phyloP scores from a whole-genome alignment of 1,140 invertebrate genomes.

The Drosophila santomea region DNA sequence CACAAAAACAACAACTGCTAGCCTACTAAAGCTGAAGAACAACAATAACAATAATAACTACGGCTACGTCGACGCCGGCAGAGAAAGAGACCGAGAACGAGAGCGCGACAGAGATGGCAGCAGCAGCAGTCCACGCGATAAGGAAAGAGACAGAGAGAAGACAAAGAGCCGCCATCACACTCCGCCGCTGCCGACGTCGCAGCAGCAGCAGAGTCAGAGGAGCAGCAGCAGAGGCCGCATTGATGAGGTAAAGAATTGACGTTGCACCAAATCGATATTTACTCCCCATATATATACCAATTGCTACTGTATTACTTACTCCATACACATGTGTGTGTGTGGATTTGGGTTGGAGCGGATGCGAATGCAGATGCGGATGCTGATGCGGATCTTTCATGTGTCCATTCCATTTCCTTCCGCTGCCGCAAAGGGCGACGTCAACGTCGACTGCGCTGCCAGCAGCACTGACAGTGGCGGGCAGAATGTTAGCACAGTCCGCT shows the following conservation, averaged over 20 bases:
- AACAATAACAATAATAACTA: slow-evolving; percentile 37
- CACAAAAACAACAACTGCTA: slow-evolving; percentile 18
- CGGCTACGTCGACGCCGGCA: slow-evolving; percentile 35
- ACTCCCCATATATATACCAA: not conserved
- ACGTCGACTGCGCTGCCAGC: not conserved
- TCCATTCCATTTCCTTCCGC: slow-evolving; percentile 1
- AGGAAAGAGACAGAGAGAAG: not conserved
- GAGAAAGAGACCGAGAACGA: slow-evolving; percentile 6
- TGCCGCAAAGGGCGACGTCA: too few species aligned
- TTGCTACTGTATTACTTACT: slow-evolving; percentile 12
- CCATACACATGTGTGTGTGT: slow-evolving; percentile 10
- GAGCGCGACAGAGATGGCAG: not conserved
- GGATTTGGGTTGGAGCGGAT: slow-evolving; percentile 12
- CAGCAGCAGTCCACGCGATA: slow-evolving; percentile 12
- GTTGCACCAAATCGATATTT: slow-evolving; percentile 26
- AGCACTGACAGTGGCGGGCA: slow-evolving; percentile 22
- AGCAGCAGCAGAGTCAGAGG: slow-evolving; percentile 36
- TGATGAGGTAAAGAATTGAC: slow-evolving; percentile 69
- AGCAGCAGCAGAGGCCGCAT: slow-evolving; percentile 17
- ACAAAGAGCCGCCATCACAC: slow-evolving; percentile 18
- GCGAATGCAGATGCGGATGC: slow-evolving; percentile 13
- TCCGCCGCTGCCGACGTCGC: slow-evolving; percentile 18
- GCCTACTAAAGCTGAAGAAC: slow-evolving; percentile 28
- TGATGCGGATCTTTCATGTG: slow-evolving; percentile 2
- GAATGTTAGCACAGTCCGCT: not conserved